These are phyloP conservation scores for Onychomys arenicola DNA, from an alignment of 2,797 vertebrate species.

Conservation along the genomic window DNA sequence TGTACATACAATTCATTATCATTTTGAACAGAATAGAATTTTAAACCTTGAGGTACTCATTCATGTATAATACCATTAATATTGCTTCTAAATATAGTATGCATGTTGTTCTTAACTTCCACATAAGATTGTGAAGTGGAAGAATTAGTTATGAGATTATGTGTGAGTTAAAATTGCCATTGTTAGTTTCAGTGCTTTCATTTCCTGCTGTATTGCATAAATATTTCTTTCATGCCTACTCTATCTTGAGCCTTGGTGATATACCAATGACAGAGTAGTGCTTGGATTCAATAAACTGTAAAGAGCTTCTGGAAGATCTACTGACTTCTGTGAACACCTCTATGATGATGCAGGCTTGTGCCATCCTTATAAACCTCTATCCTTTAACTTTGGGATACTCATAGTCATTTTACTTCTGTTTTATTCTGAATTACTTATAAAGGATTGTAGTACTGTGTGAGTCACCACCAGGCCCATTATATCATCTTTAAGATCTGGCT, in stretches of 20 bases:
- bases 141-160: not conserved
- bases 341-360: not conserved
- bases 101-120: not conserved
- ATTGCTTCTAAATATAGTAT: not conserved
- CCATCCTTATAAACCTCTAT: not conserved
- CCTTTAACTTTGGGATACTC: not conserved
- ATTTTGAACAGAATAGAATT: not conserved
- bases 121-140: not conserved
- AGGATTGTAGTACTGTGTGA: not conserved
- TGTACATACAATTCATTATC: not conserved
- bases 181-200: not conserved
- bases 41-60: not conserved
- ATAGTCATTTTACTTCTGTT: not conserved
- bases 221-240: not conserved
- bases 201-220: not conserved
- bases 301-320: not conserved
- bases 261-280: not conserved
- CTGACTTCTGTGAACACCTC: not conserved
- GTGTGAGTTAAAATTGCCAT: not conserved
- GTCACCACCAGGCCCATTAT: not conserved
- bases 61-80: not conserved
- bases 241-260: not conserved
- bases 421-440: slow-evolving; percentile 3
- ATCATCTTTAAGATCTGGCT: not conserved
- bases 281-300: not conserved